Evolutionary conservation across 2,888 invertebrate species (phyloP).

Genomic region (Agonopterix alstromeriana): DNA sequence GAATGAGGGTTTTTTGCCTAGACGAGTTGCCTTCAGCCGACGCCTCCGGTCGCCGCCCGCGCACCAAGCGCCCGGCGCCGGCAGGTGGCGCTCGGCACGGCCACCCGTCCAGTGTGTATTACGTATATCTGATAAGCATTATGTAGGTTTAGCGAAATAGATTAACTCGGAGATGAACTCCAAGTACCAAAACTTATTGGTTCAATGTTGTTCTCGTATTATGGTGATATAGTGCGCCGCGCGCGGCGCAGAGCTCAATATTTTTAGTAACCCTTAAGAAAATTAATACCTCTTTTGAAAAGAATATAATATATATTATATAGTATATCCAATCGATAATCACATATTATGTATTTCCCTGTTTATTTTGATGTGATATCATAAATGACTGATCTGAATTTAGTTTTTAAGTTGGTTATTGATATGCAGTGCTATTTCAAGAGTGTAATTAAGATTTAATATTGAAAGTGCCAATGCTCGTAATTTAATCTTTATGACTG

Average conservation of each 20-base stretch:
- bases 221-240: conserved; percentile 72
- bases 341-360: conserved; percentile 73
- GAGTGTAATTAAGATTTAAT: conserved; percentile 75
- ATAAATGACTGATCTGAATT: conserved; percentile 79
- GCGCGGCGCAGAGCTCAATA: conserved; percentile 74
- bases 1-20: conserved; percentile 61
- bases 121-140: conserved; percentile 75
- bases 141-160: conserved; percentile 77
- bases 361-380: conserved; percentile 80
- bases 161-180: conserved; percentile 64
- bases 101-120: conserved; percentile 43
- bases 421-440: conserved; percentile 76
- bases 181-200: conserved; percentile 75
- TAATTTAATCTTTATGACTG: conserved; percentile 74
- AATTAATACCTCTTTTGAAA: conserved; percentile 78
- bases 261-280: conserved; percentile 76
- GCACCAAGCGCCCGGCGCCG: conserved; percentile 12
- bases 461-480: conserved; percentile 79
- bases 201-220: conserved; percentile 74
- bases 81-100: conserved; percentile 13
- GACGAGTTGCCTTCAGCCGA: conserved; percentile 24
- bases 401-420: conserved; percentile 78
- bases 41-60: conserved; percentile 8
- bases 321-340: conserved; percentile 72
- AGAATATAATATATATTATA: conserved; percentile 67